Percentiles rank a stretch among this genome's conserved stretches.
These are phyloP conservation scores for Plebejus melissa DNA, from an alignment of 2,888 invertebrate species.

Conservation along the genomic window DNA sequence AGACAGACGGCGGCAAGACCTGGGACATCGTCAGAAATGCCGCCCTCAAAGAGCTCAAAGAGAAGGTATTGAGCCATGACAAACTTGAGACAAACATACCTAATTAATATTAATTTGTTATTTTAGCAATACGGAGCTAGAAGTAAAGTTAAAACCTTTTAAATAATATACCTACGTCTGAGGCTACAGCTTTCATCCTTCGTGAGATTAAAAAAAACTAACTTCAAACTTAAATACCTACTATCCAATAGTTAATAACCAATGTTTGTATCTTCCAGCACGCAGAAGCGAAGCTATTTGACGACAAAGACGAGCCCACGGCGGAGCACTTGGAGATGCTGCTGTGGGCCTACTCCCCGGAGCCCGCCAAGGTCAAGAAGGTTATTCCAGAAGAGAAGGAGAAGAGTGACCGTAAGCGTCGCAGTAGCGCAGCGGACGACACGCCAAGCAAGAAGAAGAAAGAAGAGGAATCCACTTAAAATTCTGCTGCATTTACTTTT, in stretches of 20 bases:
- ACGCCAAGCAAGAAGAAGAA: slow-evolving; percentile 55
- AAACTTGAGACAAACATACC: too few species aligned
- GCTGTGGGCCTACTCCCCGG: slow-evolving; percentile 88
- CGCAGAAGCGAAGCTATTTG: slow-evolving; percentile 81
- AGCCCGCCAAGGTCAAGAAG: slow-evolving; percentile 82
- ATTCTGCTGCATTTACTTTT: slow-evolving; percentile 36
- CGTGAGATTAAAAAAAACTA: too few species aligned
- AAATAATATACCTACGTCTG: too few species aligned
- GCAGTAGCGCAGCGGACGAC: slow-evolving; percentile 55
- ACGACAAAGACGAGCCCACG: slow-evolving; percentile 82
- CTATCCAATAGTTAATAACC: not conserved
- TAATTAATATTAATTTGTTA: too few species aligned
- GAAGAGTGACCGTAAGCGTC: slow-evolving; percentile 48
- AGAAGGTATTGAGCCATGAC: slow-evolving; percentile 48
- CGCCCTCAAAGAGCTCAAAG: slow-evolving; percentile 77
- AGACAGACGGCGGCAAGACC: slow-evolving; percentile 75
- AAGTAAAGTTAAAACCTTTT: too few species aligned
- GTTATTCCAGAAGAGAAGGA: slow-evolving; percentile 52
- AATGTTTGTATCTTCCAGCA: slow-evolving; percentile 65
- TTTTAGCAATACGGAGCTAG: too few species aligned
- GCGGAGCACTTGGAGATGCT: slow-evolving; percentile 83
- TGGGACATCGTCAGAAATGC: slow-evolving; percentile 88
- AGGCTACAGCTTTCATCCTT: too few species aligned
- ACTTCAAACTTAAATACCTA: too few species aligned
- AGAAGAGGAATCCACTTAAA: slow-evolving; percentile 43